These are phyloP conservation scores for Sinella curviseta DNA, from an alignment of 1,140 invertebrate genomes.

Conservation along the genomic window DNA sequence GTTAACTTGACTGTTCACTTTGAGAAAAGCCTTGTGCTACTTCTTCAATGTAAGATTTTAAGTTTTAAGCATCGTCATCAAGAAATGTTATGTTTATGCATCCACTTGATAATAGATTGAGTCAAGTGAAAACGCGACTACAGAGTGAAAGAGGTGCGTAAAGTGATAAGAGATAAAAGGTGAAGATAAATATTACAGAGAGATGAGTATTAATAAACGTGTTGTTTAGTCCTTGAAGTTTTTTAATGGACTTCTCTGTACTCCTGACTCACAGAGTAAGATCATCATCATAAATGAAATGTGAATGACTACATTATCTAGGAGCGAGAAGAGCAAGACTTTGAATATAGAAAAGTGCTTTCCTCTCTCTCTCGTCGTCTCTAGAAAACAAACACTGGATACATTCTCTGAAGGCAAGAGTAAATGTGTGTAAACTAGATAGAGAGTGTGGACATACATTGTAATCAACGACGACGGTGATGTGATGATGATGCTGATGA, in stretches of 20 bases:
- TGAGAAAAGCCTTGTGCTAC: too few species aligned
- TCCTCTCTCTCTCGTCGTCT: neutral
- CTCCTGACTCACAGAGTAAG: neutral
- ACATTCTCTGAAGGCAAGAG: too few species aligned
- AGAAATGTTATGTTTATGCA: neutral
- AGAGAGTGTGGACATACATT: too few species aligned
- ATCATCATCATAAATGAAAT: neutral
- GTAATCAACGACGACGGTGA: too few species aligned
- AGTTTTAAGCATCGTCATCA: too few species aligned
- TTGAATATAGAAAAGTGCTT: neutral
- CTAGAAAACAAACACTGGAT: too few species aligned
- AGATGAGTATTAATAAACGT: neutral
- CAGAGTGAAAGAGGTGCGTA: neutral
- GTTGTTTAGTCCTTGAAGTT: neutral
- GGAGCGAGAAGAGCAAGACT: neutral
- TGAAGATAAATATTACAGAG: neutral
- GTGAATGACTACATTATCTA: neutral
- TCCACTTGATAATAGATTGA: neutral
- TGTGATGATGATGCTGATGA: too few species aligned
- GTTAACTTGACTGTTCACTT: too few species aligned
- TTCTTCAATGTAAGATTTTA: too few species aligned
- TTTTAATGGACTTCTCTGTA: neutral
- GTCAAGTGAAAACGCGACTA: neutral
- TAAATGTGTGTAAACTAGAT: too few species aligned
- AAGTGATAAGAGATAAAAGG: neutral